These are phyloP conservation scores for Cremastobaeus sp. DNA, from an alignment of 2,888 invertebrate species.

Conservation along the genomic window DNA sequence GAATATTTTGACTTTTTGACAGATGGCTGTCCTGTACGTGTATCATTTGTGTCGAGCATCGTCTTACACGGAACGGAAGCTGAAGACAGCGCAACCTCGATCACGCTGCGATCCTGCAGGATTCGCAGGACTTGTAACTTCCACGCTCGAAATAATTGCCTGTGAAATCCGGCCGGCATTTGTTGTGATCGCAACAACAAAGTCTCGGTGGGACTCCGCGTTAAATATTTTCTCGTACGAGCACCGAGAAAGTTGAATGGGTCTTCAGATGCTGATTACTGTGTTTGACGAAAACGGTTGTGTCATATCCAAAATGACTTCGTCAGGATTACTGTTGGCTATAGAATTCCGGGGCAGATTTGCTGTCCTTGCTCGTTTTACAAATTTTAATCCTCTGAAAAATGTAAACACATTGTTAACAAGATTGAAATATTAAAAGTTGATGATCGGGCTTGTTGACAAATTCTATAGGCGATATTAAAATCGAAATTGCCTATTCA, in stretches of 20 bases:
- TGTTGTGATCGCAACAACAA: conserved; percentile 73
- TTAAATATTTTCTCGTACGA: conserved; percentile 31
- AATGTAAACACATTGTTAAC: no score
- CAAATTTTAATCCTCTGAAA: not conserved
- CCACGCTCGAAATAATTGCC: conserved; percentile 69
- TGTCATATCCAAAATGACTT: conserved; percentile 28
- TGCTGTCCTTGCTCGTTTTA: no score
- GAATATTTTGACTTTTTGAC: conserved; percentile 79
- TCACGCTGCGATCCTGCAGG: conserved; percentile 34
- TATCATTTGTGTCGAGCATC: conserved; percentile 53
- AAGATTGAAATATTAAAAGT: no score
- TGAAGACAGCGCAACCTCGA: conserved; percentile 40
- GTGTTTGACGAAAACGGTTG: not conserved
- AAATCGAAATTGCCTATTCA: no score
- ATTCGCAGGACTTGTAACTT: conserved; percentile 38
- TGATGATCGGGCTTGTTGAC: no score
- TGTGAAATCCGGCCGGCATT: conserved; percentile 66
- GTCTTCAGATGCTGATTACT: conserved; percentile 2
- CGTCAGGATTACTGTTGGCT: not conserved
- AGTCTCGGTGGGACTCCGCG: conserved; percentile 62
- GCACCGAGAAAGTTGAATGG: conserved; percentile 8
- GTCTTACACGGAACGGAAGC: conserved; percentile 66
- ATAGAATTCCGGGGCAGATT: not conserved
- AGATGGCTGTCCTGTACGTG: conserved; percentile 72
- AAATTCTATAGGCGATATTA: no score